Evolutionary conservation across 2,797 vertebrate species (phyloP).

Genomic region (Rhodeus uyekii): DNA sequence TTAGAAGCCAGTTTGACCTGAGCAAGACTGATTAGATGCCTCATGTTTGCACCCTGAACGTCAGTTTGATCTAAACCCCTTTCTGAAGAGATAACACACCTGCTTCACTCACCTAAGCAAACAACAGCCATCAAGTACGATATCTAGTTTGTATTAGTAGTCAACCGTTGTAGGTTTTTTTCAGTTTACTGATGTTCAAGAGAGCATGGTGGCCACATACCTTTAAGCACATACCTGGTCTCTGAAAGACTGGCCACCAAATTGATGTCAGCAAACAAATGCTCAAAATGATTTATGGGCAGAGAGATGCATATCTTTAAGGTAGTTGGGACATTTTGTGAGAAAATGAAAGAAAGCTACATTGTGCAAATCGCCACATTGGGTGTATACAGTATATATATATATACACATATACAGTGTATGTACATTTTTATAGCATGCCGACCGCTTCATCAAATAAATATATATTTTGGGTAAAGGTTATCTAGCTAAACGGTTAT

Average conservation of each 20-base stretch:
- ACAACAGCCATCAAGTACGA: slow-evolving; percentile 27
- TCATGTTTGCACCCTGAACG: slow-evolving; percentile 69
- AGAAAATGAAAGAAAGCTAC: no score
- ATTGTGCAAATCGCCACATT: no score
- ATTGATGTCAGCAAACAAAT: neutral
- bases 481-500: no score
- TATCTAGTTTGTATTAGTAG: neutral
- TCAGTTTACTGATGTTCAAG: neutral
- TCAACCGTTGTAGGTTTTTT: neutral
- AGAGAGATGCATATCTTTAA: neutral
- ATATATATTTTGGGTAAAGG: no score
- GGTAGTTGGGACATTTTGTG: neutral
- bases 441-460: no score
- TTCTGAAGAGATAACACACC: slow-evolving; percentile 55
- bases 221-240: neutral
- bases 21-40: slow-evolving; percentile 68
- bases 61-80: slow-evolving; percentile 63
- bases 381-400: no score
- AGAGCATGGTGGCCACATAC: neutral
- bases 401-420: no score
- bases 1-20: slow-evolving; percentile 67
- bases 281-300: neutral
- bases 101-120: slow-evolving; percentile 46
- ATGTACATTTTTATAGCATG: no score
- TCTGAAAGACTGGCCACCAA: neutral